Evolutionary conservation across 2,797 vertebrate genomes (phyloP).

Genomic region (Lepus oiostolus): DNA sequence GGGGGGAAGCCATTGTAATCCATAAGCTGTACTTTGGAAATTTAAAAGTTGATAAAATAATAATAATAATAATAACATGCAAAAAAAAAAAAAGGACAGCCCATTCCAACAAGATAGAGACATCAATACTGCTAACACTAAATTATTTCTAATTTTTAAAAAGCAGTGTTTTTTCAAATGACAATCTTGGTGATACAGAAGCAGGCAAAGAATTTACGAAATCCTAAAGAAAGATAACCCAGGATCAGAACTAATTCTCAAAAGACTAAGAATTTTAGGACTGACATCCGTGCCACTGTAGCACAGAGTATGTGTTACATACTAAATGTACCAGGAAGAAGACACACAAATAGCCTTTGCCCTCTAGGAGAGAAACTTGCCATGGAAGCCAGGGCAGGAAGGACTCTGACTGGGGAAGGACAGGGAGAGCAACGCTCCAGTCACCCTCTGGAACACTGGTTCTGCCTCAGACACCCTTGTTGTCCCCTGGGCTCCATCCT

Average conservation of each 20-base stretch:
- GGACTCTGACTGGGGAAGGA: not conserved
- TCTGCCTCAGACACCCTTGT: not conserved
- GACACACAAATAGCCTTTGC: not conserved
- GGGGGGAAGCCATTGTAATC: too few species aligned
- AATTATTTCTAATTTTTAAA: constrained; percentile 1
- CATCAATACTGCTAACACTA: not conserved
- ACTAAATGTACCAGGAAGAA: not conserved
- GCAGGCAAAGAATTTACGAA: not conserved
- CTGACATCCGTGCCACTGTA: not conserved
- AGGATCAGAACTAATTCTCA: not conserved
- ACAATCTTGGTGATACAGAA: not conserved
- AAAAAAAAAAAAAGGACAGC: not conserved
- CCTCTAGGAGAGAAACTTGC: not conserved
- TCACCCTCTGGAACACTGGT: not conserved
- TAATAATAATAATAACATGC: too few species aligned
- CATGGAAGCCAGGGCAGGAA: not conserved
- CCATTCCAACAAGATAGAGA: not conserved
- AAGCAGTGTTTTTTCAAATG: not conserved
- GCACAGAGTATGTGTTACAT: not conserved
- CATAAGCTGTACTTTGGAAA: too few species aligned
- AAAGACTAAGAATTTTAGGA: not conserved
- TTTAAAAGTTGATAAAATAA: too few species aligned
- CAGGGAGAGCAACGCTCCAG: not conserved
- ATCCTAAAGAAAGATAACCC: not conserved
- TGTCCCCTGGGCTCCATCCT: not conserved